Conservation (phyloP, 2,888 invertebrate genomes). For the Heliconius erato region DNA sequence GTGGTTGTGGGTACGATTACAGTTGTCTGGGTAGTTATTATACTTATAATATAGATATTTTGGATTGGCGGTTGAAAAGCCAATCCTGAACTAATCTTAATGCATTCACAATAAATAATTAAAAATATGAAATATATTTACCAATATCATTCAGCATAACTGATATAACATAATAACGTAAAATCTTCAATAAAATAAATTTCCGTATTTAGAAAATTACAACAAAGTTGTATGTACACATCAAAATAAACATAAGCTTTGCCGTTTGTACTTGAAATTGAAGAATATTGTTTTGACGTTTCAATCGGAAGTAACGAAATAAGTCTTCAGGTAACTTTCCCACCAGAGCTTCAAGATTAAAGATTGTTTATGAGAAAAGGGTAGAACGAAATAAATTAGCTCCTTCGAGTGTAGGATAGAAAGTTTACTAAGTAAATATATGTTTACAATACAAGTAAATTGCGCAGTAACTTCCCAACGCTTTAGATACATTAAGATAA, state of each 20-base stretch:
- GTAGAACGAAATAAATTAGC: slow-evolving; percentile 14
- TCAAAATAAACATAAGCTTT: neutral
- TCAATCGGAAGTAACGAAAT: slow-evolving; percentile 14
- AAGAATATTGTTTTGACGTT: slow-evolving; percentile 23
- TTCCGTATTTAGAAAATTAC: neutral
- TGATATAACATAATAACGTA: no score
- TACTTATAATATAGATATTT: no score
- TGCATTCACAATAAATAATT: no score
- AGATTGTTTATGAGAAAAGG: slow-evolving; percentile 9
- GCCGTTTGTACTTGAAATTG: neutral
- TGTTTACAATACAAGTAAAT: slow-evolving; percentile 21
- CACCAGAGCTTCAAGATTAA: neutral
- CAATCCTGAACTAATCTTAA: no score
- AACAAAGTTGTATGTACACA: neutral
- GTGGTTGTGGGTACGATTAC: no score
- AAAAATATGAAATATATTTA: no score
- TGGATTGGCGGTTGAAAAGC: no score
- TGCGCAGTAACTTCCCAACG: slow-evolving; percentile 37
- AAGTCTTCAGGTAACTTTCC: slow-evolving; percentile 11
- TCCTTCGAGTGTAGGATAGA: neutral
- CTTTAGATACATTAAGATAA: slow-evolving; percentile 39
- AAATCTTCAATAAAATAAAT: neutral
- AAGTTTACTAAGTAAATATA: slow-evolving; percentile 5
- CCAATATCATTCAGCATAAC: neutral
- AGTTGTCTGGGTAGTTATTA: no score